Conservation (phyloP, 64 coral and sea anemone species). For the Montipora capricornis region DNA sequence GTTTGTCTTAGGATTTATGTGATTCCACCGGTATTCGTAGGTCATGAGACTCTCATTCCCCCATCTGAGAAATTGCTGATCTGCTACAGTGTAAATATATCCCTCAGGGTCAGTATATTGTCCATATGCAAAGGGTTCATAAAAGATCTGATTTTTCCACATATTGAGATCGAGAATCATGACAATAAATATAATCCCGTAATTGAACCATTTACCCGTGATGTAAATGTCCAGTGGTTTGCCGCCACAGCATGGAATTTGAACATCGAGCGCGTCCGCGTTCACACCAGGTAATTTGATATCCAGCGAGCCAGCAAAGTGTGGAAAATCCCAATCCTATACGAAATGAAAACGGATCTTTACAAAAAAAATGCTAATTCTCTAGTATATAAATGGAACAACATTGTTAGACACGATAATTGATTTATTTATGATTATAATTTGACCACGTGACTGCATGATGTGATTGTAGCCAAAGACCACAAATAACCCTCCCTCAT, state of each 20-base stretch:
- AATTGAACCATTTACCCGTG: slow-evolving; percentile 94
- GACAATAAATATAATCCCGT: slow-evolving; percentile 91
- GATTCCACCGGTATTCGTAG: slow-evolving; percentile 81
- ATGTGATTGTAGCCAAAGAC: no score
- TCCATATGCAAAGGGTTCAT: slow-evolving; percentile 77
- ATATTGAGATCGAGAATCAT: slow-evolving; percentile 93
- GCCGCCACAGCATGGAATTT: slow-evolving; percentile 67
- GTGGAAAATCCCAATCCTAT: slow-evolving; percentile 92
- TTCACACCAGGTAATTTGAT: slow-evolving; percentile 82
- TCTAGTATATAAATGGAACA: background rate
- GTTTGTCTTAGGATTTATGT: slow-evolving; percentile 87
- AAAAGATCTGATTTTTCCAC: slow-evolving; percentile 98
- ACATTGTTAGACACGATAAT: no score
- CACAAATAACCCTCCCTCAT: no score
- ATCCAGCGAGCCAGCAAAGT: slow-evolving; percentile 80
- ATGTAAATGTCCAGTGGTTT: slow-evolving; percentile 78
- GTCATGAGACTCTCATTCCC: slow-evolving; percentile 66
- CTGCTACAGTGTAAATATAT: slow-evolving; percentile 83
- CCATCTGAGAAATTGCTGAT: slow-evolving; percentile 86
- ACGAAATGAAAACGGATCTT: background rate
- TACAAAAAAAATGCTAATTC: background rate
- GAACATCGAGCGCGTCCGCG: slow-evolving; percentile 72
- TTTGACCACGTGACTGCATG: no score
- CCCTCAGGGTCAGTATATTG: slow-evolving; percentile 83
- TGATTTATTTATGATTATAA: no score